These are phyloP conservation scores for Nephrotoma guestfalica DNA, from an alignment of 2,888 invertebrate species.

Conservation along the genomic window DNA sequence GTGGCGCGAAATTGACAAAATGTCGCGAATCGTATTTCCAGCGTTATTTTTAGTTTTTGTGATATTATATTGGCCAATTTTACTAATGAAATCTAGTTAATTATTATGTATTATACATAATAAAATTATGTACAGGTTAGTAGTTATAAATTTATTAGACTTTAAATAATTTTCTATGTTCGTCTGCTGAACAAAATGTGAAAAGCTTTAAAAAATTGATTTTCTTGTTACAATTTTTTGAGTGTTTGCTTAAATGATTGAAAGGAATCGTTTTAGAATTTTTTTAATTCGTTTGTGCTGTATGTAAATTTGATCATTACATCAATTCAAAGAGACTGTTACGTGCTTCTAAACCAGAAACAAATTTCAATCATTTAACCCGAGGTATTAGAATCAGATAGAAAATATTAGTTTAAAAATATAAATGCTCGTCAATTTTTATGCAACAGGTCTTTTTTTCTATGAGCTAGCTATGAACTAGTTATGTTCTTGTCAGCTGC, in stretches of 20 bases:
- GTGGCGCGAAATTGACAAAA: conserved; percentile 64
- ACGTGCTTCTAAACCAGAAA: too few relatives aligned
- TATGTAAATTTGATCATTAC: too few relatives aligned
- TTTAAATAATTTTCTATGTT: neutral
- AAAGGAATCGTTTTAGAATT: too few relatives aligned
- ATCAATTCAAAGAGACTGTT: too few relatives aligned
- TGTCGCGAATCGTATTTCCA: conserved; percentile 63
- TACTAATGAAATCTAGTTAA: conserved; percentile 48
- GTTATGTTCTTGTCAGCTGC: too few relatives aligned
- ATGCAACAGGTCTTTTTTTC: too few relatives aligned
- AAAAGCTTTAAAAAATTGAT: neutral
- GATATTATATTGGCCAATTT: conserved; percentile 63
- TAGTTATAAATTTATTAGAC: neutral
- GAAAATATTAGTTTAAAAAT: too few relatives aligned
- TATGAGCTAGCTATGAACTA: too few relatives aligned
- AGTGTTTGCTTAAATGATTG: neutral
- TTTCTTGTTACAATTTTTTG: neutral
- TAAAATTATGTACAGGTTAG: neutral
- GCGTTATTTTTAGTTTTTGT: conserved; percentile 63
- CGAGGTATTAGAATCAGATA: too few relatives aligned
- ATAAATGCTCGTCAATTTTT: too few relatives aligned
- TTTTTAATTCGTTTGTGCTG: too few relatives aligned
- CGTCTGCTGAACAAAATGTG: neutral
- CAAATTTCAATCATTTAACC: too few relatives aligned
- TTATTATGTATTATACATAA: neutral